Evolutionary conservation across 1,140 invertebrate species (phyloP), one percentile per base, ranked within the genome.

Genomic region (Lordiphosa stackelbergi): DNA sequence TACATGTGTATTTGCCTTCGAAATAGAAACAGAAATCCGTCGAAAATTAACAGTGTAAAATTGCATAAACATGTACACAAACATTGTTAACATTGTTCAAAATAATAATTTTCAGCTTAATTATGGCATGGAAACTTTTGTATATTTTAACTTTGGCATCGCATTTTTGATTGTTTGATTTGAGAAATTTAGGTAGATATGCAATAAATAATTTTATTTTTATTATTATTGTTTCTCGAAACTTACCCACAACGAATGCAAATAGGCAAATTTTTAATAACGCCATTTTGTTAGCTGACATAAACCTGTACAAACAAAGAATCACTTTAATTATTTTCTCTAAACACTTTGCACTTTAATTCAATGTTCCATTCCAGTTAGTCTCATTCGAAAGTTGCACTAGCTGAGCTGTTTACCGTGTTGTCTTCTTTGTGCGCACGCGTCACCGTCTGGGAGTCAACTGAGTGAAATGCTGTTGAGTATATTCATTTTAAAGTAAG

Each of bases 221-320:
- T 9, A 49, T 19, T 37, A n/a, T 36, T 36, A 31, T 9, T 43
- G 28, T 8, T 31, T 31, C 28, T 31, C 16, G 12, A 54, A 45
- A 83, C 85, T 86, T 69, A 86, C 85, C 85, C 66, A 85, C 62
- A 28, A 66, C 60, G 65, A 86, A 48, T 19, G 79, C 70, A 62
- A 86, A 86, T 74, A 86, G 78, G 70, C 85, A 85, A 64, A 86
- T 70, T 70, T 85, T 86, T 28, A 85, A 42, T 58, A 68, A 54
- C 65, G 73, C 85, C 85, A 86, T 86, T 72, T 72, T 64, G 60
- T 65, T 56, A 59, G 59, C 55, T 46, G 61, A 53, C 52, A 52
- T 69, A n/a, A 57, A 75, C 58, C 75, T 79, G 66, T 55, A 53
- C 52, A 53, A 57, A 84, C 51, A 77, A 51, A 59, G 22, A 61